phyloP scores from a whole-genome alignment of 2,113 vertebrate genomes.

The Cinclus mexicanus region DNA sequence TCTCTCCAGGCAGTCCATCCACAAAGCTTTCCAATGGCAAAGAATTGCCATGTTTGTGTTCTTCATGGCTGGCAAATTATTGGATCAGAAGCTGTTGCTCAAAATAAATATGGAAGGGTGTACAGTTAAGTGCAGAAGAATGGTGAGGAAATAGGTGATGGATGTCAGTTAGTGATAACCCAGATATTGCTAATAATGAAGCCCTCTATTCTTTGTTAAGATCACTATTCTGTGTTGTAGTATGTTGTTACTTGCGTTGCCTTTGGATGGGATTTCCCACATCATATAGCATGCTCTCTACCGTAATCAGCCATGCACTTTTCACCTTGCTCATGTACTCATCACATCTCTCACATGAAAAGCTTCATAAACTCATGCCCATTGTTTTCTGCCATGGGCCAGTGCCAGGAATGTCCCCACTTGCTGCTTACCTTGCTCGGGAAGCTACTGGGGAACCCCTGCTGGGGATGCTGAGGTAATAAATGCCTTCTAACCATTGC shows the following conservation, averaged over 20 bases:
- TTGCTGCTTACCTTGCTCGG: not conserved
- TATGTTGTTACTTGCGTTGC: not conserved
- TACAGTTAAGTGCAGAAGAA: not conserved
- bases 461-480: fast-evolving
- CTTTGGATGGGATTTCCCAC: not conserved
- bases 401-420: too few species aligned
- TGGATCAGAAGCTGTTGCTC: not conserved
- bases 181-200: not conserved
- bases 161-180: not conserved
- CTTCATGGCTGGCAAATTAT: not conserved
- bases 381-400: too few species aligned
- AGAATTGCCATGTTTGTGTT: not conserved
- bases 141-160: not conserved
- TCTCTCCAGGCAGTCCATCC: not conserved
- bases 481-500: not conserved
- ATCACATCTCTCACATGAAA: not conserved
- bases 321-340: not conserved
- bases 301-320: not conserved
- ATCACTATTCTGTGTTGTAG: not conserved
- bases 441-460: not conserved
- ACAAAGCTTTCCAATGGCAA: not conserved
- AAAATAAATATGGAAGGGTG: not conserved
- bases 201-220: not conserved
- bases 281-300: not conserved
- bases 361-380: not conserved